Evolutionary conservation across 2,797 vertebrate genomes (phyloP), one percentile per base, ranked within the genome.

Genomic region (Kryptopterus vitreolus): DNA sequence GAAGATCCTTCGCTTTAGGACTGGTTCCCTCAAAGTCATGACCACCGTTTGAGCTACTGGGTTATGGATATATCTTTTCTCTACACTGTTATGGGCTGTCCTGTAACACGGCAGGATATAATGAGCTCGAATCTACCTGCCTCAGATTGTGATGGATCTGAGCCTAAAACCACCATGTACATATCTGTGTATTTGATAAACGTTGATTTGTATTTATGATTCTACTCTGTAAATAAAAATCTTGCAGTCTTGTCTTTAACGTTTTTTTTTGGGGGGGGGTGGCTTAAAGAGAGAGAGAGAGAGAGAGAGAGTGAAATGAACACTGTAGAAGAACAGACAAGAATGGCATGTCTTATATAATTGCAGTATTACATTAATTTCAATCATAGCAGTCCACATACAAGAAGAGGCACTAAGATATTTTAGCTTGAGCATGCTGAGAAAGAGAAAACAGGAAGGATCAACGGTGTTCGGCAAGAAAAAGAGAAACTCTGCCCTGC

Each of bases 11-110:
- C 93, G 95, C n/a, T 96, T 96, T 86, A 93, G 94, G 31, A 95
- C 94, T 0, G 95, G 95, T 43, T 96, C 96, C 1, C 93, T 96
- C 38, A 96, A 96, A 90, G 95, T 96, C 81, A 96, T 96, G 95
- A 96, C 96, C 1, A 96, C 96, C 0, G 96, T 96, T 59, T 96
- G 92, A 93, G 77, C 61, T 63, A n/a, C 12, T 53, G 48, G n/a
- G 43, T 77, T 50, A 57, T 35, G 24, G 53, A 69, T 43, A 69
- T 43, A 6, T 12, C 1, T n/a, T 11, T 66, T 35, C 31, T 59
- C 52, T 35, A 26, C 46, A 59, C 18, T 33, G 7, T 78, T 70
- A 18, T 70, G 52, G 43, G 29, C 38, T 52, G 62, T 57, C 57
- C 57, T 63, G n/a, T 62, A 29, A 29, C 24, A 65, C 12, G 48